Percentiles rank a stretch among this genome's conserved stretches.
Evolutionary conservation across 1,140 invertebrate species (phyloP).

Genomic region (Copidosoma floridanum): DNA sequence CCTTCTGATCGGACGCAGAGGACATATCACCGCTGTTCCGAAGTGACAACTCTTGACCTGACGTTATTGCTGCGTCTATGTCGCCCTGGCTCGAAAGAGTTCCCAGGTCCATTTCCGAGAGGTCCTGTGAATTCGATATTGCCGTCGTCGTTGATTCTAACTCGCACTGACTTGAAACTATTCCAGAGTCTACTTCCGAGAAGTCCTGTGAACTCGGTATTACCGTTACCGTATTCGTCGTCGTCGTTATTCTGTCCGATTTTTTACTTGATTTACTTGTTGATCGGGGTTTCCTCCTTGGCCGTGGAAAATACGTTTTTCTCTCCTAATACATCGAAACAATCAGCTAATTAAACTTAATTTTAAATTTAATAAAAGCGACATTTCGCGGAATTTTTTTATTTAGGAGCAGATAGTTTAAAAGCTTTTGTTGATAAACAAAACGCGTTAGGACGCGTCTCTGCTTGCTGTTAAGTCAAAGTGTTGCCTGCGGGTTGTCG

Average conservation of each 20-base stretch:
- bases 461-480: too few species aligned
- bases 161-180: conserved; percentile 32
- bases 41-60: conserved; percentile 26
- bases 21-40: too few species aligned
- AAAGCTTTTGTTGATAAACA: too few species aligned
- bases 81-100: conserved; percentile 31
- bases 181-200: conserved; percentile 36
- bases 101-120: conserved; percentile 36
- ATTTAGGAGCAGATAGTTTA: too few species aligned
- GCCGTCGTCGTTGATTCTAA: background rate
- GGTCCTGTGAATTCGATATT: conserved; percentile 14
- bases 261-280: background rate
- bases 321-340: too few species aligned
- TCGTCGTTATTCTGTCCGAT: background rate
- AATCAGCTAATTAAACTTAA: conserved; percentile 18
- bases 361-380: too few species aligned
- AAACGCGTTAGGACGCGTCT: too few species aligned
- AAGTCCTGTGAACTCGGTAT: conserved; percentile 20
- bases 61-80: conserved; percentile 35
- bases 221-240: background rate
- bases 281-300: conserved; percentile 50
- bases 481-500: too few species aligned
- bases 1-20: too few species aligned
- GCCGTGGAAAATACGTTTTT: conserved; percentile 62
- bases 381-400: too few species aligned